Base-by-base conservation (phyloP, 2,113 vertebrate species). In the Ochotona curzoniae region DNA sequence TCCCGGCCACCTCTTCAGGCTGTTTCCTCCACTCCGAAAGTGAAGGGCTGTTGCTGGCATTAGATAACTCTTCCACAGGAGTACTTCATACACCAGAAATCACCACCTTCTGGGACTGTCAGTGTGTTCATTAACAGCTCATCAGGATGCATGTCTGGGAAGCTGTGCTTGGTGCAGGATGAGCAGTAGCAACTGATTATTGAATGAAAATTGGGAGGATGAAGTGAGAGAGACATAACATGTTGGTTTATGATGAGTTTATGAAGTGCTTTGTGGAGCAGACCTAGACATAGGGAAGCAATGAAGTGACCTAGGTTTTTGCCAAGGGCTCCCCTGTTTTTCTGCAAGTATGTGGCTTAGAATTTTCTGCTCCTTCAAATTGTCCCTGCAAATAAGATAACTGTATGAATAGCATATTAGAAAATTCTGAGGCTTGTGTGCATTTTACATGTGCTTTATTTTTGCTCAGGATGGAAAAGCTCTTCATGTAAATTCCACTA, bases 401-500 rank as follows among this genome's bases (percentile, higher is more conserved):
- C 13, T 38, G 3, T 64, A 54, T 63, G 83, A 73, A 79, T 26
- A 30, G 60, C 25, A 30, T 75, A 49, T 88, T 82, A 60, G 80
- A 79, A 81, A 83, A 93, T 28, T 85, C 10, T 57, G 70, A 70
- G 7, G 51, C 17, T 83, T 79, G 69, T 44, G 70, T 60, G 15
- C 9, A 66, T 89, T 87, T 93, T 21, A 71, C 38, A 54, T 79
- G 57, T 69, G 91, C 30, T 78, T 82, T 93, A 64, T 44, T 89
- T 90, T 87, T 90, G 89, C 80, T 25, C 14, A 81, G n/a, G 38
- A 3, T 76, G 71, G 91, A n/a, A 54, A 83, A 86, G 87, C 21
- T 30, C 15, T 14, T 83, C 25, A 80, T 87, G 83, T 86, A 86
- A 89, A 32, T 30, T 57, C 25, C 14, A 44, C 80, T 90, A 49